Base-by-base conservation (phyloP, 2,797 vertebrate species). In the Hirundo rustica region DNA sequence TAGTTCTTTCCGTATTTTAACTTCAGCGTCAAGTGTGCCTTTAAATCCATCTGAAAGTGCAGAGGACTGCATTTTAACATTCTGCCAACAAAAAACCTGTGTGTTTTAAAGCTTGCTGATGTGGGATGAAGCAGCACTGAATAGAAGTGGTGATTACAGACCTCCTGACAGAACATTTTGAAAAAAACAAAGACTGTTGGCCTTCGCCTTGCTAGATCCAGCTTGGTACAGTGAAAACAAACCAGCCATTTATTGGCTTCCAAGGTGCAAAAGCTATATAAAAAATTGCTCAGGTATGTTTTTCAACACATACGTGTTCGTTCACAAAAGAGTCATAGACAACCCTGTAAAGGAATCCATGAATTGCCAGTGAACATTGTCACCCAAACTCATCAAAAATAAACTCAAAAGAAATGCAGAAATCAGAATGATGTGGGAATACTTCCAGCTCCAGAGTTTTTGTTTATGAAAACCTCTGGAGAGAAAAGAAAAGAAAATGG, bases 31-130 rank as follows among this genome's bases (percentile, higher is more conserved):
- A 82, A 95, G 57, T 72, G 74, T 54, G 68, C 53, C 88, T 92
- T 94, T 94, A 94, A 90, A 96, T 45, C 80, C 68, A 83, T 78
- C 68, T 90, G 74, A 88, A 96, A 95, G 54, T 85, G 92, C 75
- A 92, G 50, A 95, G 77, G 58, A 60, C 32, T 79, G 85, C 92
- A 90, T 92, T 96, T 96, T 66, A 85, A 61, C 10, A 6, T 85
- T 79, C 85, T 68, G 71, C 76, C 88, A 92, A 95, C 81, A 95
- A 85, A 95, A 94, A 86, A 27, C 22, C 50, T 32, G 65, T 25
- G 40, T 78, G 65, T 86, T 88, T 91, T 66, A 92, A 95, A 92
- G 81, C 88, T 78, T 95, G 93, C 94, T 96, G 93, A 93, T 85
- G 75, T 70, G 85, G 47, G 81, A 87, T 93, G 88, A 95, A 92